Evolutionary conservation across 2,797 vertebrate species (phyloP).

Genomic region (Synaphobranchus kaupii): DNA sequence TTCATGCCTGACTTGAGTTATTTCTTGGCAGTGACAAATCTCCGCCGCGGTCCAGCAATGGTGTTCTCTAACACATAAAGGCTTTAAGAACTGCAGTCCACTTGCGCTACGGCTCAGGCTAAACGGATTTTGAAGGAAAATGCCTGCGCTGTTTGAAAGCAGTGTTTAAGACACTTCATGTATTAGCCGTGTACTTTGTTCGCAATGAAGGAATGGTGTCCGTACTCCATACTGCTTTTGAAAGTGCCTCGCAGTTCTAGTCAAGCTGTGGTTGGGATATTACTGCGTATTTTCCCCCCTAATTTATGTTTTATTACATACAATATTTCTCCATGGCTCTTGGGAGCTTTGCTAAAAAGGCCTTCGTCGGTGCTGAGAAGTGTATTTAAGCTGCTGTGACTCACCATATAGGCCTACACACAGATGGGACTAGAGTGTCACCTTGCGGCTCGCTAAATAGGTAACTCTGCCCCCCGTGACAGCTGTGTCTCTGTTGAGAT

Average conservation of each 20-base stretch:
- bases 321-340: not conserved
- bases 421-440: not conserved
- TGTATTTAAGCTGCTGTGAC: not conserved
- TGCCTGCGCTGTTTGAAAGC: not conserved
- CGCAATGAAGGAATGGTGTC: not conserved
- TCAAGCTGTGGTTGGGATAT: not conserved
- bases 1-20: constrained; percentile 36
- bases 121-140: not conserved
- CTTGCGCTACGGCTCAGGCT: constrained; percentile 8
- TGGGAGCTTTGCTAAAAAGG: not conserved
- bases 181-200: no score
- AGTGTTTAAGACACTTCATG: not conserved
- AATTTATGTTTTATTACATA: not conserved
- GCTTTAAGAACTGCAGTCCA: constrained; percentile 47
- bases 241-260: not conserved
- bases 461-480: not conserved
- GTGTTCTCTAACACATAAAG: constrained; percentile 44
- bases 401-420: not conserved
- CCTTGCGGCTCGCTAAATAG: not conserved
- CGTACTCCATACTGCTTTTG: not conserved
- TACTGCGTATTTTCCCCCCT: not conserved
- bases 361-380: not conserved
- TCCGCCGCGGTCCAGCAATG: constrained; percentile 46
- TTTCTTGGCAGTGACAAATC: constrained; percentile 42
- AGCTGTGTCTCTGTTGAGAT: constrained; percentile 1